These are phyloP conservation scores for Enoplosus armatus DNA, from an alignment of 2,797 vertebrate species.

Conservation along the genomic window DNA sequence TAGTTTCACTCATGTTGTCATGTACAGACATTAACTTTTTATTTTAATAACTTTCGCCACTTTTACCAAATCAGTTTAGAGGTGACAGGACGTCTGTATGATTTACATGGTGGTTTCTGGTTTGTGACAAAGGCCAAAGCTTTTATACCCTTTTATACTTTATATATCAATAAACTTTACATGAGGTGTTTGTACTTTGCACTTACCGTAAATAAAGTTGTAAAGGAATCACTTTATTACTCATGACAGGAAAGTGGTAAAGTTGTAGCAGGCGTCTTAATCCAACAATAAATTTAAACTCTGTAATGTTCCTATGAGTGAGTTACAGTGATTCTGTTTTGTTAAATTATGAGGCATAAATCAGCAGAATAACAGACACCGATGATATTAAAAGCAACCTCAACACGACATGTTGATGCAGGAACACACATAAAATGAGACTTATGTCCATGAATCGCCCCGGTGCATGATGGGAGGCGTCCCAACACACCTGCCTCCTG, in stretches of 20 bases:
- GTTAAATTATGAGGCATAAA: neutral
- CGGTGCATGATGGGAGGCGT: too few species aligned
- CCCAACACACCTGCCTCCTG: neutral
- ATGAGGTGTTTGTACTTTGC: conserved; percentile 18
- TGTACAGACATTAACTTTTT: neutral
- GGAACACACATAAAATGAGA: too few species aligned
- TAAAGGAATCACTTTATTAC: conserved; percentile 2
- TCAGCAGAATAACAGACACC: neutral
- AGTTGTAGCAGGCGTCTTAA: neutral
- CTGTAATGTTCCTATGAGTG: neutral
- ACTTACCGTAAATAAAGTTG: neutral
- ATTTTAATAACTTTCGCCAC: too few species aligned
- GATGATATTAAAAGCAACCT: too few species aligned
- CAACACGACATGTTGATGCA: too few species aligned
- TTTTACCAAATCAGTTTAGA: neutral
- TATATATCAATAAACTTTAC: neutral
- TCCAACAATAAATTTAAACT: neutral
- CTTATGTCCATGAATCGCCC: neutral
- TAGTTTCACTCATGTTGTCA: neutral
- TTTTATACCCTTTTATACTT: neutral
- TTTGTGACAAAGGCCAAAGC: neutral
- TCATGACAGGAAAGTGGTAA: neutral
- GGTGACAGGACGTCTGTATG: neutral
- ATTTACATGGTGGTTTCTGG: neutral
- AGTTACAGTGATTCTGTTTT: neutral